phyloP scores from a whole-genome alignment of 2,888 invertebrate species.

The Dryocosmus kuriphilus region DNA sequence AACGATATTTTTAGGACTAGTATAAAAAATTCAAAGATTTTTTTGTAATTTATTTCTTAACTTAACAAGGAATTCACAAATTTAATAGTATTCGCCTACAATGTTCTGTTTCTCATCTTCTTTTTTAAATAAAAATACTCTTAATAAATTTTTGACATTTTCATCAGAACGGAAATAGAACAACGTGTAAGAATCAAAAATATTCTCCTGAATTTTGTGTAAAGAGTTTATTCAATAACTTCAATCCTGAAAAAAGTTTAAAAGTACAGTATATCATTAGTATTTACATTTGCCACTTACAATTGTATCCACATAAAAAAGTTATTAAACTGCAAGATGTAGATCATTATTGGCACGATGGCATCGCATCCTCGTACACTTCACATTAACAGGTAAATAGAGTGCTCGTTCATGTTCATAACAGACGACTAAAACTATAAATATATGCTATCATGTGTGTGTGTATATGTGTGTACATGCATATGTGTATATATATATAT shows the following conservation, averaged over 20 bases:
- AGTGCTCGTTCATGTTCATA: conserved; percentile 37
- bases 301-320: conserved; percentile 12
- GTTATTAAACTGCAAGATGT: neutral
- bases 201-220: neutral
- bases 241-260: conserved; percentile 3
- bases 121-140: no score
- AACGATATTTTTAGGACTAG: no score
- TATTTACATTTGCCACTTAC: neutral
- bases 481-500: no score
- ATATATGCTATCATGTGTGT: neutral
- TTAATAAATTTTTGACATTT: neutral
- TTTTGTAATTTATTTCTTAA: no score
- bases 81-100: no score
- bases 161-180: neutral
- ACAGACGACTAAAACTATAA: conserved; percentile 36
- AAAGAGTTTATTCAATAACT: conserved; percentile 31
- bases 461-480: no score
- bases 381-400: conserved; percentile 45
- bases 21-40: no score
- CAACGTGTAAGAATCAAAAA: neutral
- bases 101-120: no score
- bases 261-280: conserved; percentile 4
- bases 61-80: no score
- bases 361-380: conserved; percentile 15
- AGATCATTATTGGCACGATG: conserved; percentile 28